Conservation (phyloP, 2,888 invertebrate genomes). For the Diadegma fenestrale region DNA sequence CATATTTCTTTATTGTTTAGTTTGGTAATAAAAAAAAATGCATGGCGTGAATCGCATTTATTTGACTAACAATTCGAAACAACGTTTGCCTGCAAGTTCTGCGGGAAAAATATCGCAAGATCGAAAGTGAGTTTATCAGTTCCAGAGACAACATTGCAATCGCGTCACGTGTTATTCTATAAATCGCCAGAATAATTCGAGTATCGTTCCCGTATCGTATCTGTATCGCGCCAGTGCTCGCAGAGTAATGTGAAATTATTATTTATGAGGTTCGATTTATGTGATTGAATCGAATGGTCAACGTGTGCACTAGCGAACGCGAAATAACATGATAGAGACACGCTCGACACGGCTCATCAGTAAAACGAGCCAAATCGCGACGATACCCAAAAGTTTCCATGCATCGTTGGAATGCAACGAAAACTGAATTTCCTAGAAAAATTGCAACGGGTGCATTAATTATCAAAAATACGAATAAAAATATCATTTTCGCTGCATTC, state of each 20-base stretch:
- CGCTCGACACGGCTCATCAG: background rate
- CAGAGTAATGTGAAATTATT: background rate
- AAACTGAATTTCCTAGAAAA: too few relatives aligned
- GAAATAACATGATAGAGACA: constrained; percentile 11
- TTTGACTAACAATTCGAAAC: too few relatives aligned
- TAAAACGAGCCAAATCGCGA: constrained; percentile 22
- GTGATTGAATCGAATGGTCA: background rate
- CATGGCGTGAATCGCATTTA: too few relatives aligned
- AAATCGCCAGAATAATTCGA: background rate
- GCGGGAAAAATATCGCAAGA: too few relatives aligned
- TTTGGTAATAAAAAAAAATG: too few relatives aligned
- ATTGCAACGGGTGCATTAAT: too few relatives aligned
- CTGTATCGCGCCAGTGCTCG: background rate
- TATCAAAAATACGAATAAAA: too few relatives aligned
- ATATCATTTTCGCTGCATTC: too few relatives aligned
- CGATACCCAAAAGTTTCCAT: too few relatives aligned
- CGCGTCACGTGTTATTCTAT: background rate
- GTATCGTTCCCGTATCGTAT: background rate
- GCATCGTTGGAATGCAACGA: too few relatives aligned
- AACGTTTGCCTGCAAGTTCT: too few relatives aligned
- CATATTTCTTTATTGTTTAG: too few relatives aligned
- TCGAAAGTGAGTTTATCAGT: background rate
- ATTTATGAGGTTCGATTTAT: constrained; percentile 16
- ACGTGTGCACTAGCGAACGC: background rate
- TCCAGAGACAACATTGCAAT: background rate